Evolutionary conservation across 2,113 vertebrate species (phyloP).

Genomic region (Gasterosteus aculeatus): DNA sequence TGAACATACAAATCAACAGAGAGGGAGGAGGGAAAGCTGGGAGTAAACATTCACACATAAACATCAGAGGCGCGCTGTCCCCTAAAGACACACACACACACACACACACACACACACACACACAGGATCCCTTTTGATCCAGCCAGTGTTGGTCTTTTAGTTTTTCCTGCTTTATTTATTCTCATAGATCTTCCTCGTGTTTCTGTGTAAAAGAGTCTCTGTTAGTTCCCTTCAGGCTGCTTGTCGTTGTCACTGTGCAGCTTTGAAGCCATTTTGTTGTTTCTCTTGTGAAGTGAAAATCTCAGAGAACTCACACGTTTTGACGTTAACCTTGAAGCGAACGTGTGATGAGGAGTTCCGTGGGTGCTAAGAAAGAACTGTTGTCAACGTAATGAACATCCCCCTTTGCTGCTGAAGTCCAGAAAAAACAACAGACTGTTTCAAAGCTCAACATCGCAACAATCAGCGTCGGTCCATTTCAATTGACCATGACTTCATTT

Average conservation of each 20-base stretch:
- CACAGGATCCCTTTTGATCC: neutral
- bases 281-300: too few relatives aligned
- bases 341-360: neutral
- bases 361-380: neutral
- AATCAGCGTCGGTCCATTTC: neutral
- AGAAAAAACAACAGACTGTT: neutral
- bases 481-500: neutral
- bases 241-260: too few relatives aligned
- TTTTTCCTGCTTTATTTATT: neutral
- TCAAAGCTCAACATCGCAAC: neutral
- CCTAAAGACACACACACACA: conserved; percentile 12
- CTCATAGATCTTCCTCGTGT: neutral
- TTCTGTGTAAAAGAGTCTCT: neutral
- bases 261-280: too few relatives aligned
- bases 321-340: neutral
- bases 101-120: conserved; percentile 4
- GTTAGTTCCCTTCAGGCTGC: too few relatives aligned
- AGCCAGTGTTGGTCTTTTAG: neutral
- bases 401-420: neutral
- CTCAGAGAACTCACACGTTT: neutral
- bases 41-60: neutral
- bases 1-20: conserved; percentile 56
- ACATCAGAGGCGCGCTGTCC: neutral
- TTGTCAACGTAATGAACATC: neutral
- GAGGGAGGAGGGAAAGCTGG: too few relatives aligned